phyloP scores from a whole-genome alignment of 2,113 vertebrate genomes.

The Nothocercus julius region DNA sequence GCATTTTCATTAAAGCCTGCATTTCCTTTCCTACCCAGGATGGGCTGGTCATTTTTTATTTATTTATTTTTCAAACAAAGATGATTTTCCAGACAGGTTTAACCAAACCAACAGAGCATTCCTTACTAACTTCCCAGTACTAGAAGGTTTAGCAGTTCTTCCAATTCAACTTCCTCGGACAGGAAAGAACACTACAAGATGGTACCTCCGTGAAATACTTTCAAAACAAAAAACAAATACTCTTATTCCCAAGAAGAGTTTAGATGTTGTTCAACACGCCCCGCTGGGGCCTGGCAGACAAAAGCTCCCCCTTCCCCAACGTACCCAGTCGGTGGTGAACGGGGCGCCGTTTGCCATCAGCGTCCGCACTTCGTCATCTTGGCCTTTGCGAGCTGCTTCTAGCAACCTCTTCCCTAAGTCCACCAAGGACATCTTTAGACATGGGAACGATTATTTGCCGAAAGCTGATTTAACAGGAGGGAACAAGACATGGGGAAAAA shows the following conservation, averaged over 20 bases:
- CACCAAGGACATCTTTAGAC: slow-evolving; percentile 89
- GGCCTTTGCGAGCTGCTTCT: slow-evolving; percentile 90
- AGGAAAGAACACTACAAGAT: background rate
- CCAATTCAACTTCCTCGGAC: background rate
- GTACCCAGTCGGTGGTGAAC: slow-evolving; percentile 95
- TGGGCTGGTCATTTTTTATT: background rate
- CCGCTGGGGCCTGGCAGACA: background rate
- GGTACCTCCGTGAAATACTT: background rate
- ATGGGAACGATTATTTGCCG: slow-evolving; percentile 29
- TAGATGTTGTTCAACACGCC: no score
- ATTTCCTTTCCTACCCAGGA: background rate
- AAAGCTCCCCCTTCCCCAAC: rapidly evolving
- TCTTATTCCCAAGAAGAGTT: background rate
- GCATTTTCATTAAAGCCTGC: background rate
- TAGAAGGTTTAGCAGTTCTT: background rate
- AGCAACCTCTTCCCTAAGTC: slow-evolving; percentile 92
- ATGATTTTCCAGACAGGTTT: background rate
- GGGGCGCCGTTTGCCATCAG: slow-evolving; percentile 93
- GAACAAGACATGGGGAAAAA: background rate
- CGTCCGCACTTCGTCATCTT: slow-evolving; percentile 90
- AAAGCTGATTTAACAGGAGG: slow-evolving; percentile 21
- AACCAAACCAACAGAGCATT: background rate
- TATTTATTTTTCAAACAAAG: background rate
- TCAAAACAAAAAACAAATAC: background rate
- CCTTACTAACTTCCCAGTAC: background rate